Base-by-base conservation (phyloP, 2,113 vertebrate species). In the Irena cyanogastra region DNA sequence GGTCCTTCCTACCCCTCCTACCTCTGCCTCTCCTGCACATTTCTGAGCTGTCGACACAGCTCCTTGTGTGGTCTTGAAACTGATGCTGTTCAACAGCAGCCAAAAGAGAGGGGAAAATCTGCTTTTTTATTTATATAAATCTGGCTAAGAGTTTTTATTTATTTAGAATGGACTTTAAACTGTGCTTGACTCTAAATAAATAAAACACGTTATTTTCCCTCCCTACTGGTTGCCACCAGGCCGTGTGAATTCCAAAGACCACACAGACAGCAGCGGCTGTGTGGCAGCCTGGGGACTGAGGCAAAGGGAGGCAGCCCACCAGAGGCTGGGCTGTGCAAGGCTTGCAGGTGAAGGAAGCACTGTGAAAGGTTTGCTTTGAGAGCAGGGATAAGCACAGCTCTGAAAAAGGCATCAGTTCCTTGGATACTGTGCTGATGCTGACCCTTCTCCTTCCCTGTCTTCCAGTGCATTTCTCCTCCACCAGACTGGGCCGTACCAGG, bases 81-180 rank as follows among this genome's bases (percentile, higher is more conserved):
- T 83, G 96, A 96, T 89, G 69, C 93, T 96, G 71, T 54, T 96
- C 86, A 74, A 96, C 83, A 57, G 92, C 96, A 96, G 93, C 90
- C 94, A 61, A 89, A 81, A 95, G 57, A 94, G 80, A 96, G 83
- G 37, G 92, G 83, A 21, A 97, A 97, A 97, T 75, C 94, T 89
- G 95, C 90, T 88, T 97, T 96, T 97, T 97, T 97, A 96, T 97
- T 97, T 97, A 97, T 96, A 96, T 95, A 98, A 96, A 97, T 96
- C 95, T 96, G 96, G 92, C 97, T 97, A 98, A 96, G 97, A 94
- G 94, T 98, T 97, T 96, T 89, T 98, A 98, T 98, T 98, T 98
- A 98, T 98, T 98, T 98, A 97, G 97, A 98, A 97, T 97, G 94
- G 97, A 97, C 95, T 96, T 98, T 98, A 97, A 97, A 97, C 97